Conservation (phyloP, 2,113 vertebrate genomes). For the Sapayoa aenigma region DNA sequence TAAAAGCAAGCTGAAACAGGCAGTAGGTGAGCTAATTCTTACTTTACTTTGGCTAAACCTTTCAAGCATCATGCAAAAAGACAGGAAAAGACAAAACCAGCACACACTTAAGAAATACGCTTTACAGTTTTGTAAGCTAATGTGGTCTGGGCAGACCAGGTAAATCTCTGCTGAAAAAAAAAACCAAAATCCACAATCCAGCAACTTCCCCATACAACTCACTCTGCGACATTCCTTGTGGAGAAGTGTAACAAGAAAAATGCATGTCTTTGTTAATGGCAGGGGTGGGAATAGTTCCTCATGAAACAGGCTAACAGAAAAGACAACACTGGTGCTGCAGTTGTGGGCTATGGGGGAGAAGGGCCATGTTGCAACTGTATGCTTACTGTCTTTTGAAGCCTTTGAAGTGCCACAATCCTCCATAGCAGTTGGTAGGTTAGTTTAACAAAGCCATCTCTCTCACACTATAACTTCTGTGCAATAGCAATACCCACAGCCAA, state of each 20-base stretch:
- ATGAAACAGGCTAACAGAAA: neutral
- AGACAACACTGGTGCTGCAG: neutral
- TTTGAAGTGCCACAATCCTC: neutral
- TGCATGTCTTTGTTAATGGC: fast-evolving
- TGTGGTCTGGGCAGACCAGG: neutral
- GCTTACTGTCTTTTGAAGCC: neutral
- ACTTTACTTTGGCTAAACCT: neutral
- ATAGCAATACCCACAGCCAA: neutral
- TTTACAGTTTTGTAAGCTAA: neutral
- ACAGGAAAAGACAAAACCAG: neutral
- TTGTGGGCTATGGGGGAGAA: neutral
- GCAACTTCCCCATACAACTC: neutral
- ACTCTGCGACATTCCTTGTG: neutral
- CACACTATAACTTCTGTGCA: neutral
- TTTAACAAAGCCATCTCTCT: neutral
- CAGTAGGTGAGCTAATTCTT: neutral
- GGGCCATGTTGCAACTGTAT: neutral
- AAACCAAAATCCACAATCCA: neutral
- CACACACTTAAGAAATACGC: neutral
- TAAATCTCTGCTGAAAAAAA: neutral
- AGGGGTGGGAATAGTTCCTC: neutral
- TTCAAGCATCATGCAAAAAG: neutral
- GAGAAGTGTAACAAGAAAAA: neutral
- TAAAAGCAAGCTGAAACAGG: neutral
- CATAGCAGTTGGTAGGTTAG: neutral